phyloP scores from a whole-genome alignment of 2,113 vertebrate genomes.

The Silurus meridionalis region DNA sequence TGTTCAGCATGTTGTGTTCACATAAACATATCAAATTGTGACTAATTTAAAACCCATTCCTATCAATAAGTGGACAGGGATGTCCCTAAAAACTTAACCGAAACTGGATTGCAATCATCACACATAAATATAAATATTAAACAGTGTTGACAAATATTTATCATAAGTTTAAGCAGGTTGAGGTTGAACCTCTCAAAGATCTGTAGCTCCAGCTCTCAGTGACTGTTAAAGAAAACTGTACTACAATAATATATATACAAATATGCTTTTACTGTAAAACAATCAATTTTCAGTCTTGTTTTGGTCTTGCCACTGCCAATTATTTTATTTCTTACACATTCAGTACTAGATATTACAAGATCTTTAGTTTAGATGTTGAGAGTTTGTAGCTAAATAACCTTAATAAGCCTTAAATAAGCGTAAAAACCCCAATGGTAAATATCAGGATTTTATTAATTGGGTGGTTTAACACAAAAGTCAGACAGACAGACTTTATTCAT shows the following conservation, averaged over 20 bases:
- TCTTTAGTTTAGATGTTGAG: neutral
- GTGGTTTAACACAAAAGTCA: neutral
- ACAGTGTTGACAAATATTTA: neutral
- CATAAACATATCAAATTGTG: too few relatives aligned
- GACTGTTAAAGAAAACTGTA: neutral
- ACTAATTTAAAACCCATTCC: too few relatives aligned
- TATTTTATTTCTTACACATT: neutral
- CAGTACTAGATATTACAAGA: neutral
- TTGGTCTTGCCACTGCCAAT: neutral
- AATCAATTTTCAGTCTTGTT: neutral
- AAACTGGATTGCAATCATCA: too few relatives aligned
- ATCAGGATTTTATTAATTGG: neutral
- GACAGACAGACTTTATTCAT: too few relatives aligned
- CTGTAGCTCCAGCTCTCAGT: neutral
- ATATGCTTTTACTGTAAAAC: neutral
- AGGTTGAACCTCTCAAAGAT: neutral
- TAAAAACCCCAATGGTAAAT: neutral
- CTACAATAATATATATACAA: too few relatives aligned
- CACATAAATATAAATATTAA: neutral
- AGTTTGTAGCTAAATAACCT: neutral
- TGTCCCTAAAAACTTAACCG: too few relatives aligned
- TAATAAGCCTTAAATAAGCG: neutral
- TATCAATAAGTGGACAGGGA: too few relatives aligned
- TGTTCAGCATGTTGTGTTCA: too few relatives aligned
- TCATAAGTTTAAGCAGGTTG: neutral